These are phyloP conservation scores for Strigamia transsilvanica DNA, from an alignment of 2,888 invertebrate species.

Conservation along the genomic window DNA sequence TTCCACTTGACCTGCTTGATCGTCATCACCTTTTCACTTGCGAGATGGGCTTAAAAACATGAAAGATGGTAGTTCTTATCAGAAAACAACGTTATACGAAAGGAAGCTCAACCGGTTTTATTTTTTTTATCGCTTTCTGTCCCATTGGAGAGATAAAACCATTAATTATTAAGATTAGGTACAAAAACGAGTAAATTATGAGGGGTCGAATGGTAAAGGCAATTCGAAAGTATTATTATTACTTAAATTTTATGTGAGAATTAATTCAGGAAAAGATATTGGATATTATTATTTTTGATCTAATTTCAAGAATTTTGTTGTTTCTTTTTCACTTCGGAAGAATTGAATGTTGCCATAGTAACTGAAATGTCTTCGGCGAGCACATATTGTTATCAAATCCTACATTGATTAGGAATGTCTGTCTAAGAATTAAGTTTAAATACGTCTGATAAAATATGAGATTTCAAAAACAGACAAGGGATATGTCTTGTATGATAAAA, in stretches of 20 bases:
- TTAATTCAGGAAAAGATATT: too few species aligned
- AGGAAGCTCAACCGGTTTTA: background rate
- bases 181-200: background rate
- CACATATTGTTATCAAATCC: too few species aligned
- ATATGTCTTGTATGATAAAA: too few species aligned
- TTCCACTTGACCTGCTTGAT: background rate
- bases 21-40: background rate
- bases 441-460: too few species aligned
- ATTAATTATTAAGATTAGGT: slow-evolving; percentile 10
- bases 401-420: too few species aligned
- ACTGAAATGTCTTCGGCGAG: too few species aligned
- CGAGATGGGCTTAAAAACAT: slow-evolving; percentile 5
- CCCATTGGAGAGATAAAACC: slow-evolving; percentile 1
- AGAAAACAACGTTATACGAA: background rate
- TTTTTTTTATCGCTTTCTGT: background rate
- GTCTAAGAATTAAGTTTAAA: too few species aligned
- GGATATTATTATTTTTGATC: too few species aligned
- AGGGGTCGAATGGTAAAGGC: background rate
- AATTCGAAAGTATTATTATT: background rate
- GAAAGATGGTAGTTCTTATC: slow-evolving; percentile 27
- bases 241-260: background rate
- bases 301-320: too few species aligned
- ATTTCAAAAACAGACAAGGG: too few species aligned
- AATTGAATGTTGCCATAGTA: too few species aligned
- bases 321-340: too few species aligned